Conservation (phyloP, 2,888 invertebrate genomes). For the Pterostichus niger region DNA sequence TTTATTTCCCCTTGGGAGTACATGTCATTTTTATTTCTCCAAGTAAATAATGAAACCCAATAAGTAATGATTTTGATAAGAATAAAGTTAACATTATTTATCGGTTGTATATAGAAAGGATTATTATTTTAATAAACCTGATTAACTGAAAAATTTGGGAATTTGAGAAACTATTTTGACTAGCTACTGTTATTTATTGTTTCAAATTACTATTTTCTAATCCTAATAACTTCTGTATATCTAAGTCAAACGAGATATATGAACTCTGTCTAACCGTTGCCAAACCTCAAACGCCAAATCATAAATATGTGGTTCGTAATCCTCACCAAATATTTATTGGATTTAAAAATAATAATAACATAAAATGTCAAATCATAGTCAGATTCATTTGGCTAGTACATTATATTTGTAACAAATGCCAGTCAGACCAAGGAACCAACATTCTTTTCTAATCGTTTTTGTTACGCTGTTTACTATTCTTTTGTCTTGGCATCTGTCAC, state of each 20-base stretch:
- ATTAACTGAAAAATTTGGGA: too few species aligned
- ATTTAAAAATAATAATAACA: constrained; percentile 41
- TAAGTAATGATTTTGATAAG: too few species aligned
- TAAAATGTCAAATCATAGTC: constrained; percentile 21
- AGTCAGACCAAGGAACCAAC: background rate
- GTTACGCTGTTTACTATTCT: constrained; percentile 6
- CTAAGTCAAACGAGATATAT: constrained; percentile 16
- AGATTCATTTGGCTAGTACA: background rate
- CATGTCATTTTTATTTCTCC: too few species aligned
- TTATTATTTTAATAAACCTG: too few species aligned
- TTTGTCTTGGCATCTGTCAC: constrained; percentile 62
- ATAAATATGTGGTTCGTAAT: constrained; percentile 28
- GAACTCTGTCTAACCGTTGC: constrained; percentile 7
- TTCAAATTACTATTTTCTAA: constrained; percentile 22
- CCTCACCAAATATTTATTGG: background rate
- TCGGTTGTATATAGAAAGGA: too few species aligned
- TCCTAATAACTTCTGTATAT: constrained; percentile 21
- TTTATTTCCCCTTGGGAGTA: too few species aligned
- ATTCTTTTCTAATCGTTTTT: constrained; percentile 27
- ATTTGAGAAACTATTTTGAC: too few species aligned
- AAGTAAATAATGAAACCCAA: too few species aligned
- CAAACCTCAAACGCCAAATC: constrained; percentile 15
- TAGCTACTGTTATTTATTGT: background rate
- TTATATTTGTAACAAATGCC: background rate
- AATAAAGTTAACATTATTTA: too few species aligned